Evolutionary conservation across 2,888 invertebrate species (phyloP), one percentile per base, ranked within the genome.

Genomic region (Drosophila cognata): DNA sequence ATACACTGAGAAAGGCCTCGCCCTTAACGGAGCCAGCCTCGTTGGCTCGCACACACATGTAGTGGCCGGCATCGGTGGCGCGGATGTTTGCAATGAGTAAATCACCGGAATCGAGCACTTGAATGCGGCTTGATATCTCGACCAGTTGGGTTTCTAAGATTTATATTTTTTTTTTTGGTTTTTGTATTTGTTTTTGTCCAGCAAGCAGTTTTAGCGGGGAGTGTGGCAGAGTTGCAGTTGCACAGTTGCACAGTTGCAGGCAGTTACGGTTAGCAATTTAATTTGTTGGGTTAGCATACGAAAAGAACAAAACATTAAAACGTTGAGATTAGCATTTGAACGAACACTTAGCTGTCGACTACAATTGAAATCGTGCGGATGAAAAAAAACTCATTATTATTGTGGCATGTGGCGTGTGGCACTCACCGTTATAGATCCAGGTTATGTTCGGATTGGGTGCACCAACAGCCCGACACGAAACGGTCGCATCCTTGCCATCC

Each of bases 401-500:
- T 11, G 16, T 1, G 10, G 18, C 50, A 38, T 36, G 50, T 43
- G 41, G 41, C 16, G 7, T 52, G 5, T 18, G 21, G 4, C 5
- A 85, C 95, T 95, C 94, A 98, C 98, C 97, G 94, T 97, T 97
- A 92, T 96, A 97, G 90, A 96, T 96, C 99, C 99, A 99, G 52
- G 97, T 97, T 71, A 97, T 95, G 91, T 97, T 97, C 13, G 99
- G 99, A 81, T 95, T 95, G 29, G 99, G 99, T 25, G 98, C 98
- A 58, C 99, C 99, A 63, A 96, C 95, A 35, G 98, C 98, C 83
- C 97, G 95, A 93, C 99, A 99, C 70, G 95, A 94, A 85, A 99
- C 95, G 63, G 97, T 96, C 63, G 97, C 98, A 94, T 98, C 98
- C 94, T 97, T 97, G 61, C 98, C 98, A 93, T 98, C 98, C 84